Base-by-base conservation (phyloP, 2,113 vertebrate species). In the Burhinus oedicnemus region DNA sequence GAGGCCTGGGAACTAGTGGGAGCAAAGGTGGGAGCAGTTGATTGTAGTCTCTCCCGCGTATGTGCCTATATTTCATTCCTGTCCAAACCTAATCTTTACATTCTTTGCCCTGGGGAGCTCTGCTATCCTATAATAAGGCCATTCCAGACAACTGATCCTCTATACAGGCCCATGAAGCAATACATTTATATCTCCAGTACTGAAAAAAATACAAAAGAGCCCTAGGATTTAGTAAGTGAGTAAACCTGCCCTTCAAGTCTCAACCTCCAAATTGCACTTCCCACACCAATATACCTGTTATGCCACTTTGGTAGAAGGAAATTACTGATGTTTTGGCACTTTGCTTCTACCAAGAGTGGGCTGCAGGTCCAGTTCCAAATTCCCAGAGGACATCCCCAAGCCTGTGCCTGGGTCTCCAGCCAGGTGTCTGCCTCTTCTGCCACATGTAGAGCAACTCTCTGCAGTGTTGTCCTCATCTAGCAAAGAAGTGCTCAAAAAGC, bases 391-490 rank as follows among this genome's bases (percentile, higher is more conserved):
- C 8, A 44, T 51, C 6, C 38, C 19, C 22, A 7, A 47, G 6
- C 32, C 13, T 34, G 4, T 36, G 38, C 26, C 12, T 52, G 11
- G 7, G 9, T 83, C 44, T 23, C 52, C 79, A 88, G 23, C 11
- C 38, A 61, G 26, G 9, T 11, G 7, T 38, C 83, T 0, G 0
- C 68, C 62, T 52, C 64, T 87, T 61, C 47, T 52, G 52, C 66
- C n/a, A 34, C 2, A 0, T 10, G 34, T 20, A 45, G 65, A 83
- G 55, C 44, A 51, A 12, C 21, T 79, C 36, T 45, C 66, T 9
- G 52, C 70, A 51, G 66, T 29, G 11, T 20, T 1, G 1, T 47
- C 29, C 12, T 19, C 1, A 0, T 9, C 44, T 68, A 42, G 5
- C 32, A 65, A 47, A 76, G 27, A 64, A 49, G 40, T n/a, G 6